phyloP scores from a whole-genome alignment of 2,797 vertebrate species.

The Paratrypauchen microcephalus region DNA sequence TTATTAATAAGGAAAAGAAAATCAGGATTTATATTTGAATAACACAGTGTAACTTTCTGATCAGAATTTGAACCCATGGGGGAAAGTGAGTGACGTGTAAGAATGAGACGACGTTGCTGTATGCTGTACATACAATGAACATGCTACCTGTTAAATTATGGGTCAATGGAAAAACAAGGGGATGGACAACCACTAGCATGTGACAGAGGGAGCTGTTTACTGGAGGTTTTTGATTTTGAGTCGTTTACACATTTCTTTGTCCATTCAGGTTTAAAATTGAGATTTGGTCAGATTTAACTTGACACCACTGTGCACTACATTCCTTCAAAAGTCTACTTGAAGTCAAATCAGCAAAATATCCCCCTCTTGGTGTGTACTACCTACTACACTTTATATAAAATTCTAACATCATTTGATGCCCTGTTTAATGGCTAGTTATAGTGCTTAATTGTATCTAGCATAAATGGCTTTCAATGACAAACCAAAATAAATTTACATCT shows the following conservation, averaged over 20 bases:
- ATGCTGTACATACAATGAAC: neutral
- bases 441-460: neutral
- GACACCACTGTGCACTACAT: constrained; percentile 37
- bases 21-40: neutral
- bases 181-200: constrained; percentile 55
- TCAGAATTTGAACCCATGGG: no score
- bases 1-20: neutral
- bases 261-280: constrained; percentile 11
- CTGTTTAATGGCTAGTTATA: neutral
- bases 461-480: neutral
- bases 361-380: constrained; percentile 24
- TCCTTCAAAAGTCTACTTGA: constrained; percentile 40
- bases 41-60: neutral
- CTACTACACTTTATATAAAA: constrained; percentile 6
- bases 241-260: constrained; percentile 11
- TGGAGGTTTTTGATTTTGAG: constrained; percentile 6
- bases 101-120: neutral
- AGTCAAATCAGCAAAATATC: constrained; percentile 16
- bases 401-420: neutral
- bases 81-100: neutral
- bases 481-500: neutral
- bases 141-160: constrained; percentile 12
- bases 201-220: neutral
- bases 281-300: constrained; percentile 12
- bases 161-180: constrained; percentile 17